Conservation (phyloP, 1,140 invertebrate species). For the Drosophila trapezifrons region DNA sequence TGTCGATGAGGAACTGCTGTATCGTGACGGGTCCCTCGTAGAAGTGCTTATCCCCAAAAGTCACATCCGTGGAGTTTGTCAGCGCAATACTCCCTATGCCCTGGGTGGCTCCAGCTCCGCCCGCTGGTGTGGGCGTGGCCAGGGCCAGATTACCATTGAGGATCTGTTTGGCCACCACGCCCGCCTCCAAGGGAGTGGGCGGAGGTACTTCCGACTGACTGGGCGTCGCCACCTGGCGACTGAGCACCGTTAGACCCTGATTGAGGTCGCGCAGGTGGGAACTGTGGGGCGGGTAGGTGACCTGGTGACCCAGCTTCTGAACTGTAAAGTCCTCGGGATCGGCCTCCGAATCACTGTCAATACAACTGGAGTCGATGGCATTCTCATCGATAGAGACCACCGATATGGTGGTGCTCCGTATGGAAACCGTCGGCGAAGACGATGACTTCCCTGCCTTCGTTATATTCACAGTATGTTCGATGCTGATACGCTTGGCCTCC, state of each 20-base stretch:
- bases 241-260: conserved; percentile 62
- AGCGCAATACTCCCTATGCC: conserved; percentile 86
- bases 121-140: conserved; percentile 36
- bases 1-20: conserved; percentile 86
- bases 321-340: conserved; percentile 73
- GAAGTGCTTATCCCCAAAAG: conserved; percentile 87
- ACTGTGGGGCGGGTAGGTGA: conserved; percentile 67
- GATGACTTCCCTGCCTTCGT: conserved; percentile 33
- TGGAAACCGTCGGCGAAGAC: conserved; percentile 67
- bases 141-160: conserved; percentile 57
- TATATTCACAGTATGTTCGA: conserved; percentile 69
- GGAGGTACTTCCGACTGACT: conserved; percentile 8
- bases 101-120: conserved; percentile 45
- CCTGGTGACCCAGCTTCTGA: conserved; percentile 79
- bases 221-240: conserved; percentile 57
- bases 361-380: conserved; percentile 77
- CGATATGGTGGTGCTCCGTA: conserved; percentile 77
- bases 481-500: conserved; percentile 56
- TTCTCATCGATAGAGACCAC: conserved; percentile 80
- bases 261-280: conserved; percentile 69
- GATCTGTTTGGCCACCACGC: conserved; percentile 59
- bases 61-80: conserved; percentile 87
- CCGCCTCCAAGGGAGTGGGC: conserved; percentile 22
- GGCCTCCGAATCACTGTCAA: conserved; percentile 77
- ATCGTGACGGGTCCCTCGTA: conserved; percentile 88